Conservation (phyloP, 30 jellyfish, hydroid and myxozoan species). For the Rhopilema esculentum region DNA sequence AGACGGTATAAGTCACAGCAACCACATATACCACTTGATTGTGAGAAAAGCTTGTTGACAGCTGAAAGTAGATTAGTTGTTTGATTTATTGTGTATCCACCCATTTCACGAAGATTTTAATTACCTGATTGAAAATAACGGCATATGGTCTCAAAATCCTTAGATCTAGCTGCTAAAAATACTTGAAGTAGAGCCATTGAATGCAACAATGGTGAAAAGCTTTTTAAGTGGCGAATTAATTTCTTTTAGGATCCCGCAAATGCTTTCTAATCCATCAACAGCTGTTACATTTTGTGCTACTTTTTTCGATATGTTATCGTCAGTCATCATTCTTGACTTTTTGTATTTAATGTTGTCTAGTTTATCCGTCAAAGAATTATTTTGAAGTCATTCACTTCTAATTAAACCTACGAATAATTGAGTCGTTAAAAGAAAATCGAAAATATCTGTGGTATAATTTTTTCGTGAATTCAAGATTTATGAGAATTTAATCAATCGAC, state of each 20-base stretch:
- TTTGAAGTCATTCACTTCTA: no score
- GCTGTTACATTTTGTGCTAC: not conserved
- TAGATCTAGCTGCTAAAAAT: no score
- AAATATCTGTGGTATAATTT: no score
- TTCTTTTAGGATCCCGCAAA: not conserved
- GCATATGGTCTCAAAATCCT: not conserved
- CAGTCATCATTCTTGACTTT: no score
- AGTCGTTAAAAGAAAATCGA: no score
- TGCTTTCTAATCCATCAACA: not conserved
- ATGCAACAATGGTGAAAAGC: not conserved
- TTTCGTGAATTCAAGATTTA: no score
- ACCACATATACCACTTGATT: not conserved
- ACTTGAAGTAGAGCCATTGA: not conserved
- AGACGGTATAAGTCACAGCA: not conserved
- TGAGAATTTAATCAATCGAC: no score
- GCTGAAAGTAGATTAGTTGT: not conserved
- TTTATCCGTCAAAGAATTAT: no score
- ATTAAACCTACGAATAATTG: no score
- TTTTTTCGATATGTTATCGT: not conserved
- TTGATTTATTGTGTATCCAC: not conserved
- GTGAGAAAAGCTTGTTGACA: not conserved
- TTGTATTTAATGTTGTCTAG: no score
- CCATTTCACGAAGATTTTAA: not conserved
- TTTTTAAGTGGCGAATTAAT: not conserved
- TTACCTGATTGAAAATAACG: not conserved